Base-by-base conservation (phyloP, 2,797 vertebrate species). In the Pangasius macronema region DNA sequence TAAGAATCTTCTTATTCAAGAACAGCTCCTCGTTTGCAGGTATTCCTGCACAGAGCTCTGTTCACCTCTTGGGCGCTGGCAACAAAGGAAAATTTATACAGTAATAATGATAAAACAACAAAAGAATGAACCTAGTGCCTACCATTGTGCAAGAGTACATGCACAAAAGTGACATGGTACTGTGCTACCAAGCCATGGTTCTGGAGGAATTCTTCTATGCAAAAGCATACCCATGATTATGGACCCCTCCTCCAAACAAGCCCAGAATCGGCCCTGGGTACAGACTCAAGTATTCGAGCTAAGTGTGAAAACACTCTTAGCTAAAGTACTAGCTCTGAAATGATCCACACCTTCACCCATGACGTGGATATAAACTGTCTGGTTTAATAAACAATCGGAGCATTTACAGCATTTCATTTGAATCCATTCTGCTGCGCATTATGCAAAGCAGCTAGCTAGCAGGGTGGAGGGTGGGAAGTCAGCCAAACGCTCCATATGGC, bases 371-470 rank as follows among this genome's bases (percentile, higher is more conserved):
- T 10, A 55, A 67, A 84, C 70, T 8, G 36, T 68, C 24, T 61
- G 70, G 83, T 49, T 65, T 59, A 83, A 61, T 85, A 70, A 36
- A 53, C 30, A 36, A 87, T 72, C 36, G 11, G 46, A 61, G 27
- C 55, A 79, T 49, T 49, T 63, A 57, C 36, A 70, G 0, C 5
- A 51, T 27, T 14, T 39, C 70, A 46, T 46, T 46, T 46, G 70
- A 7, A 72, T 72, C 36, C 24, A 1, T 42, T 22, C 33, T 42
- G 20, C 68, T 72, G 72, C 1, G 11, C 24, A n/a, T 49, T 76
- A 49, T 13, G 3, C 24, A 51, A 76, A 36, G 9, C 36, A 33
- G 3, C n/a, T 33, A 55, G 24, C 13, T 18, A 51, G 73, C 42
- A 75, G 42, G 2, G 27, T n/a, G 7, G 7, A 1, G n/a, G 46